phyloP scores from a whole-genome alignment of 2,113 vertebrate genomes.

The Tupaia chinensis region DNA sequence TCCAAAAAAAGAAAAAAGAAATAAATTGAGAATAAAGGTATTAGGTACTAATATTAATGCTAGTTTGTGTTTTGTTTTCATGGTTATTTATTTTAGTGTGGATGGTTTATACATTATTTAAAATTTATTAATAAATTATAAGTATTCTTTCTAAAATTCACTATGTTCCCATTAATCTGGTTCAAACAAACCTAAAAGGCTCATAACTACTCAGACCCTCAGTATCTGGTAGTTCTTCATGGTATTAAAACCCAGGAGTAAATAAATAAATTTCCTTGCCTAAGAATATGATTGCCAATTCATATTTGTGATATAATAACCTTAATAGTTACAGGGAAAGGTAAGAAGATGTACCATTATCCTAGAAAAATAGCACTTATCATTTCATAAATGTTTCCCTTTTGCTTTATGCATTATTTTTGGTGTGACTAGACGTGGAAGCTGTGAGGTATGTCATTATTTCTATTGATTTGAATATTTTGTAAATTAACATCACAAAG shows the following conservation, averaged over 20 bases:
- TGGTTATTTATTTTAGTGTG: neutral
- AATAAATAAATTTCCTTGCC: neutral
- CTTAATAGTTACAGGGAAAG: neutral
- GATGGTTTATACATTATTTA: neutral
- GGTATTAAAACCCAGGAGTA: neutral
- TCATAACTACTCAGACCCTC: neutral
- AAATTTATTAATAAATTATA: slow-evolving; percentile 7
- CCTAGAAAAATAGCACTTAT: neutral
- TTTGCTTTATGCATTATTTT: neutral
- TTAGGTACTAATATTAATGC: neutral
- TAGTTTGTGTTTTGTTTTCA: slow-evolving; percentile 29
- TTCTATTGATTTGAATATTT: slow-evolving; percentile 18
- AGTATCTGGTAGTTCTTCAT: neutral
- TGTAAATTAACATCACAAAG: neutral
- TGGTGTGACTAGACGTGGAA: neutral
- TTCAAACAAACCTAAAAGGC: slow-evolving; percentile 22
- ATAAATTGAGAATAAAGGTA: neutral
- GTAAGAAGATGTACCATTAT: neutral
- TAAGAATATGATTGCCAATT: neutral
- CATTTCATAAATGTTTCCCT: neutral
- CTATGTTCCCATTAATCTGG: neutral
- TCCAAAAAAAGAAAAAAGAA: too few species aligned
- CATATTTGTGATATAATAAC: neutral
- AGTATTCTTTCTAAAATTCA: neutral
- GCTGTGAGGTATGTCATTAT: neutral